A percentile compares a stretch with the other conserved stretches of the same genome.
Evolutionary conservation across 2,113 vertebrate genomes (phyloP).

Genomic region (Prinia subflava): DNA sequence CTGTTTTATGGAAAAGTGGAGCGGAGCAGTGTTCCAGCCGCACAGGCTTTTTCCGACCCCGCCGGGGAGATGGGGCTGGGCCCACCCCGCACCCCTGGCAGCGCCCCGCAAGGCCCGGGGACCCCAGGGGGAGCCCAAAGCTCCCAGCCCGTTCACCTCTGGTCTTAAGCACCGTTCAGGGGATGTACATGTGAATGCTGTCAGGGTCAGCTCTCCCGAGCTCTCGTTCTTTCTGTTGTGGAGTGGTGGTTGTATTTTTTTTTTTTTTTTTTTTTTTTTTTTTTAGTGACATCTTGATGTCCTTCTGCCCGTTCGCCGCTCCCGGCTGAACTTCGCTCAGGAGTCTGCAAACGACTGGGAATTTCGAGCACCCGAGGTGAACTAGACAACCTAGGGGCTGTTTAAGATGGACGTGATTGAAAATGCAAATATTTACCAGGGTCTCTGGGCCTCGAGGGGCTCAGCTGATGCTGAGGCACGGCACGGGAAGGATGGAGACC

Average conservation of each 20-base stretch:
- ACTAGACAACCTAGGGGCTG: background rate
- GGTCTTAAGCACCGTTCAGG: background rate
- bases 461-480: background rate
- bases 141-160: background rate
- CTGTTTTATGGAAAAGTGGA: slow-evolving; percentile 32
- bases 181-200: background rate
- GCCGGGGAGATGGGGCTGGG: background rate
- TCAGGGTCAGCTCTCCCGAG: background rate
- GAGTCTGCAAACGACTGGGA: background rate
- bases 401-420: background rate
- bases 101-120: too few relatives aligned
- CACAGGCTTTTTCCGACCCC: background rate
- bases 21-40: background rate
- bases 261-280: background rate
- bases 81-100: background rate
- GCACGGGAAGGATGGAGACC: background rate
- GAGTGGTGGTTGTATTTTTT: too few relatives aligned
- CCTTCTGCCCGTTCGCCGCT: background rate
- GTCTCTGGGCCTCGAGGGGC: background rate
- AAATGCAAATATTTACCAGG: background rate
- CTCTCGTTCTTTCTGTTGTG: too few relatives aligned
- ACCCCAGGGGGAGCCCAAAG: background rate
- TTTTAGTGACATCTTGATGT: background rate
- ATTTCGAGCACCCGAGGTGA: background rate
- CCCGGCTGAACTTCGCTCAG: background rate